Base-by-base conservation (phyloP, 2,113 vertebrate species). In the Oceanites oceanicus region DNA sequence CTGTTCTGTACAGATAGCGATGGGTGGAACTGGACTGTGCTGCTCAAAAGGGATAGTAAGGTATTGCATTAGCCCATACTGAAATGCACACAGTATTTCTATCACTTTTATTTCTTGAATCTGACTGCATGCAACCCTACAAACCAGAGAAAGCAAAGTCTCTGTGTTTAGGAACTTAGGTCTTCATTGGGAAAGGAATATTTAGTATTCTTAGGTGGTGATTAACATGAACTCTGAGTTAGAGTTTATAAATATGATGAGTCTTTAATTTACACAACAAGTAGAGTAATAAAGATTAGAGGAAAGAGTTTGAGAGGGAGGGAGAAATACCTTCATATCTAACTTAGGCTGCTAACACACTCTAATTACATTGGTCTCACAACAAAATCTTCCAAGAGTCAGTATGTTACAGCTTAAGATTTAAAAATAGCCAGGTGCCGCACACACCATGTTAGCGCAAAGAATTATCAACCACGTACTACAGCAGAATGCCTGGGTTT, bases 211-310 rank as follows among this genome's bases (percentile, higher is more conserved):
- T 47, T 30, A 56, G 55, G 61, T 36, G 49, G 70, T 78, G 61
- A 84, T 94, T 90, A 93, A 66, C 17, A 21, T 53, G 74, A 90
- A 81, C 61, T 87, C 52, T 7, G 21, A 52, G 72, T 59, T 71
- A 47, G 52, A 91, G 56, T 80, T 94, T 87, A 71, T 63, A 87
- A 87, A 94, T 78, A 87, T 6, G 55, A 77, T 11, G 26, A 92
- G 71, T 77, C 90, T 81, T 84, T 86, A 74, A 94, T 96, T 91
- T 91, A 96, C 93, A 94, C 80, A 87, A 71, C 55, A 82, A 94
- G 58, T 12, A 86, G 44, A 89, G 73, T 59, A 91, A 92, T 84
- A 92, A 82, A 84, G 74, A 77, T 72, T 79, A 88, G 82, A 94
- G 63, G 67, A 95, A 89, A 86, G 71, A 61, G 34, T 49, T 85